Base-by-base conservation (phyloP, 1,140 invertebrate genomes). In the Mesaphorura yosii region DNA sequence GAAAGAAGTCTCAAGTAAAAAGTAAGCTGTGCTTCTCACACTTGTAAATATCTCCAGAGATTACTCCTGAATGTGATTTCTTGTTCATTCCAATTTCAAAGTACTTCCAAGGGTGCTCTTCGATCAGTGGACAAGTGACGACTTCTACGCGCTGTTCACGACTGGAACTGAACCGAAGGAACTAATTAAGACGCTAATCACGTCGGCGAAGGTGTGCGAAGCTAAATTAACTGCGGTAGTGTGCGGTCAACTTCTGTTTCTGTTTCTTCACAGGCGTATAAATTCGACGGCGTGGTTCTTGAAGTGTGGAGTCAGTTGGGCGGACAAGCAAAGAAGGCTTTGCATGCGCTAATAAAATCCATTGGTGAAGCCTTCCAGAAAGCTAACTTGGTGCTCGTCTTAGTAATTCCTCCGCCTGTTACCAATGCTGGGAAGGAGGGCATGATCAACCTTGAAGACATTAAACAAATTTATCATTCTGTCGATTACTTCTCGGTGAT, bases 281-380 rank as follows among this genome's bases (percentile, higher is more conserved):
- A 80, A 56, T 91, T 94, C 72, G 79, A 88, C 73, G 91, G 91
- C 2, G 77, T 86, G 50, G 84, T 91, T 3, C 65, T 96, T 31
- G 90, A 95, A 73, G 78, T 93, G 41, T 88, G 89, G 79, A 83
- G 82, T 38, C 86, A 90, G 64, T 75, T 92, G 63, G 74, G 79
- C 51, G 75, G 76, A 17, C 74, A 79, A 54, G 77, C 79, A 26
- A 76, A 79, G 64, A 69, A 77, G 66, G 55, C 61, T 12, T 45
- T 63, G 29, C 75, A 79, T 51, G 71, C 76, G 31, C 70, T 83
- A 22, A 69, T 80, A 15, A 72, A 75, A 45, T 67, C 83, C 55
- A 70, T 86, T 20, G 76, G 77, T 59, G 66, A 73, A 44, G 77
- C 71, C 39, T 69, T 84, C 22, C 71, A 69, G 26, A 66, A 68